Conservation (phyloP, 1,140 invertebrate species). For the Temnothorax longispinosus region DNA sequence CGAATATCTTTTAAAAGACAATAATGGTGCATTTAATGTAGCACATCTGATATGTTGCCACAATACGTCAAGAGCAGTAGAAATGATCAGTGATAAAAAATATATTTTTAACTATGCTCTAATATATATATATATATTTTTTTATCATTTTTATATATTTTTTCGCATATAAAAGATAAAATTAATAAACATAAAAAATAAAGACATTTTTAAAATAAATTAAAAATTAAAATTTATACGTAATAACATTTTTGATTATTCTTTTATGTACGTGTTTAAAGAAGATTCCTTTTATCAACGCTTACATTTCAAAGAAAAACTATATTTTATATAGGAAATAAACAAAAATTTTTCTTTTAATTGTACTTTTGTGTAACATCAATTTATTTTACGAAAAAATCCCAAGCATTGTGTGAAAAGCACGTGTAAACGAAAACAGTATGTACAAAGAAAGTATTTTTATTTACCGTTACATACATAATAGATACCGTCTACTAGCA, state of each 20-base stretch:
- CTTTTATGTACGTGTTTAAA: background rate
- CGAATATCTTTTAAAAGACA: background rate
- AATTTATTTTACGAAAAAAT: background rate
- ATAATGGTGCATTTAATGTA: background rate
- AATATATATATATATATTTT: background rate
- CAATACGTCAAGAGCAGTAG: background rate
- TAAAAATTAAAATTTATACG: background rate
- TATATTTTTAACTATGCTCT: background rate
- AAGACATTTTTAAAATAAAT: background rate
- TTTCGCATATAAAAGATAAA: background rate
- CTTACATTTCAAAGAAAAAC: background rate
- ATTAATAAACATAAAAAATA: too few relatives aligned
- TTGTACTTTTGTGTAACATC: background rate
- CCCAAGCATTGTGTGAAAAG: too few relatives aligned
- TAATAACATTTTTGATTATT: background rate
- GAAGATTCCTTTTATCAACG: background rate
- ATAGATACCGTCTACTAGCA: background rate
- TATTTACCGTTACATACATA: background rate
- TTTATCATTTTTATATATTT: background rate
- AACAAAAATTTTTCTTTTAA: background rate
- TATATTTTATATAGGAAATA: background rate
- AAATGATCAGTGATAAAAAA: background rate
- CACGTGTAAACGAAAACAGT: background rate
- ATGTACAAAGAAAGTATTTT: conserved; percentile 9
- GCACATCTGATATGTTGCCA: background rate